Evolutionary conservation across 2,113 vertebrate species (phyloP).

Genomic region (Oryzias curvinotus): DNA sequence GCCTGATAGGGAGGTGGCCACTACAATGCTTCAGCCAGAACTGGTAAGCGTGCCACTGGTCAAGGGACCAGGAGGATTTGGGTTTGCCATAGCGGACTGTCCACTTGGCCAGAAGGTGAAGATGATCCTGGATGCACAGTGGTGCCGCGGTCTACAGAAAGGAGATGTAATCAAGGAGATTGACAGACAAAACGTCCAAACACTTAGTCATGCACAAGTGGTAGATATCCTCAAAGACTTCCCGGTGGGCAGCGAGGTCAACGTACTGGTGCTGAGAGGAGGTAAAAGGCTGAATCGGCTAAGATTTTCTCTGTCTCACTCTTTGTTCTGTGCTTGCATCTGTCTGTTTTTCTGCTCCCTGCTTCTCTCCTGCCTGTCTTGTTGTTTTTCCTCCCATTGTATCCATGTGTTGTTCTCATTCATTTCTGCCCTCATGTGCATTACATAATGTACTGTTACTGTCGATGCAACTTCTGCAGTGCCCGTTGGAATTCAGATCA

Average conservation of each 20-base stretch:
- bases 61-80: conserved; percentile 86
- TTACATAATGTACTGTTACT: conserved; percentile 34
- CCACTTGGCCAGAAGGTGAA: conserved; percentile 97
- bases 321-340: not conserved
- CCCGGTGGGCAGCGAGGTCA: conserved; percentile 91
- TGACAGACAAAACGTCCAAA: conserved; percentile 93
- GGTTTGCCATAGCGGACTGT: conserved; percentile 97
- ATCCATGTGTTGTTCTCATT: conserved; percentile 7
- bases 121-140: conserved; percentile 98
- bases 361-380: not conserved
- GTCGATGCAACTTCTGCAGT: conserved; percentile 47
- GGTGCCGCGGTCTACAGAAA: conserved; percentile 95
- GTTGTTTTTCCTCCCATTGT: conserved; percentile 1
- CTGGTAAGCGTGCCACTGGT: conserved; percentile 77
- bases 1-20: conserved; percentile 74
- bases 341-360: not conserved
- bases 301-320: not conserved
- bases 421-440: conserved; percentile 11
- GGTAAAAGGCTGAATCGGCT: conserved; percentile 71
- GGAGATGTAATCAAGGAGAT: conserved; percentile 97
- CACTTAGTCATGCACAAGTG: conserved; percentile 92
- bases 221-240: conserved; percentile 98
- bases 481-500: conserved; percentile 48
- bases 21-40: conserved; percentile 84
- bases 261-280: conserved; percentile 91